Base-by-base conservation (phyloP, 2,888 invertebrate genomes). In the Pelosia muscerda region DNA sequence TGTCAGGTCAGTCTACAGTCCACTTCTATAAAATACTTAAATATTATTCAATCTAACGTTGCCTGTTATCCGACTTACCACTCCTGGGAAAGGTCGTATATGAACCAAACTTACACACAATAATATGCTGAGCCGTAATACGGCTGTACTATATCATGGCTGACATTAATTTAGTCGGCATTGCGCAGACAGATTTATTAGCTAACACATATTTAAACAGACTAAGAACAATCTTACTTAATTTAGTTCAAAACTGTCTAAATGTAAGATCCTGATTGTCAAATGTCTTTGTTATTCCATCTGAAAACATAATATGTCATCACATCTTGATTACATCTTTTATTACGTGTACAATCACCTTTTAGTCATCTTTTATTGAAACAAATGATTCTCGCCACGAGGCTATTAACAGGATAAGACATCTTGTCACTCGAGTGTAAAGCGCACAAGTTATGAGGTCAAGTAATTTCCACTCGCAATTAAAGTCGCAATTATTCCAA, bases 401-500 rank as follows among this genome's bases (percentile, higher is more conserved):
- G 31, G 26, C 54, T 59, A 63, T 69, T 65, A 60, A 60, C 22
- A 60, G 26, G 42, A 63, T 62, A 54, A 59, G 58, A 76, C 68
- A 71, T 72, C 68, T 71, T 69, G 72, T 72, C 77, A 66, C 49
- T 38, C 31, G 23, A 63, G 71, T 28, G 76, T 79, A 76, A 76
- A 73, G 74, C 72, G 65, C 63, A 57, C 68, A 68, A 79, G 77
- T 72, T 80, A 81, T 80, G 81, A 74, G 81, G 81, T 79, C 79
- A 79, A 76, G 76, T 76, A 68, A 76, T 79, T 74, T 76, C 74
- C 71, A 79, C 72, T 66, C 59, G 71, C 70, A 81, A 81, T 79
- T 76, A 74, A 74, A 77, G 71, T 72, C 74, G 65, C 69, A 75
- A 76, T 73, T 74, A 76, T 72, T 66, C 55, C 58, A 74, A 79